Base-by-base conservation (phyloP, 2,797 vertebrate genomes). In the Gadopsis marmoratus region DNA sequence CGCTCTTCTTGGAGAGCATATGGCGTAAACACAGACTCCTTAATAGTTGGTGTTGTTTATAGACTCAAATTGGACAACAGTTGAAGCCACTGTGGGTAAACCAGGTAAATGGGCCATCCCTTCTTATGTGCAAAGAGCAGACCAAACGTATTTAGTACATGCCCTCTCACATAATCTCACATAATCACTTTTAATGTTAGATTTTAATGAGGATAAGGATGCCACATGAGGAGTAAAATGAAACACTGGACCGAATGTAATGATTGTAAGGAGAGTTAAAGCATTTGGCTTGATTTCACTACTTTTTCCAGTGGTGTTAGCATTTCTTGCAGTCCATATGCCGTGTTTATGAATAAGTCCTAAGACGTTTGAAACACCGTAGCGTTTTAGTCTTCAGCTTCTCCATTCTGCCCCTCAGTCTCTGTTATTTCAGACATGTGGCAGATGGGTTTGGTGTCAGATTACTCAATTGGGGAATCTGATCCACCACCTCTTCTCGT, bases 391-490 rank as follows among this genome's bases (percentile, higher is more conserved):
- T 69, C 21, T 41, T 31, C 45, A 53, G 35, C 21, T 23, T 13
- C 12, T 41, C 3, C 7, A 2, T 45, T 26, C 12, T 17, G 12
- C 8, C 29, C 16, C 19, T 9, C 16, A 45, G 19, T 48, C 39
- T 65, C 13, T 76, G 76, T 51, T 47, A 29, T 66, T 64, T 59
- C 51, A 60, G 33, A 64, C 26, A 17, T 67, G 53, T 79, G 72
- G 64, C 73, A 58, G 67, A 64, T 67, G 83, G 39, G 55, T 23
- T 71, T 69, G 50, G 66, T 74, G 55, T 79, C 67, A 70, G 29
- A 75, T 77, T 54, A 47, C 65, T 60, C 53, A 37, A 0, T 7
- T 19, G 8, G 45, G 48, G 23, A 71, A 65, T 61, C 50, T 47
- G 23, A 62, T 73, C 29, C 16, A 26, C 59, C 29, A 21, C 48